These are phyloP conservation scores for Hypomesus transpacificus DNA, from an alignment of 2,113 vertebrate genomes.

Conservation along the genomic window DNA sequence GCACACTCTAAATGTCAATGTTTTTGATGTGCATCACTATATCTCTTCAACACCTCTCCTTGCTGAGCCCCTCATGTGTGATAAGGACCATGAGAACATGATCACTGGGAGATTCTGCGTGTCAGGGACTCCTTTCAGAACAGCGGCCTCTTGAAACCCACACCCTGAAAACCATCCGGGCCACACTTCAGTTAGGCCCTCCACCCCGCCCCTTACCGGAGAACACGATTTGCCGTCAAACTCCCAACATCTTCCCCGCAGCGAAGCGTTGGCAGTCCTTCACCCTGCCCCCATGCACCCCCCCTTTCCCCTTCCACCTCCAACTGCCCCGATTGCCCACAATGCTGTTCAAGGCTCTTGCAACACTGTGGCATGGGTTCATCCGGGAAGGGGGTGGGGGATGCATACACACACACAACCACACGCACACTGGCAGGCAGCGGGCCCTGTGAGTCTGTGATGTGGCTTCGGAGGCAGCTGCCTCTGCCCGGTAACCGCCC, in stretches of 20 bases:
- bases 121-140: conserved; percentile 22
- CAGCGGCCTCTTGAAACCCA: conserved; percentile 10
- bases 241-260: conserved; percentile 27
- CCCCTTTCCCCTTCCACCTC: neutral
- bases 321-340: neutral
- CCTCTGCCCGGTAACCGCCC: neutral
- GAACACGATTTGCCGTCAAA: conserved; percentile 33
- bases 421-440: conserved; percentile 19
- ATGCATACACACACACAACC: neutral
- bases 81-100: neutral
- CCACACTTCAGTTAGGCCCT: conserved; percentile 9
- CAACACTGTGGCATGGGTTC: neutral
- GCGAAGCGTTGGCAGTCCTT: conserved; percentile 17
- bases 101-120: conserved; percentile 7
- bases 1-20: no score
- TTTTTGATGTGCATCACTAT: neutral
- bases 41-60: neutral
- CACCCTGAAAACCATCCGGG: neutral
- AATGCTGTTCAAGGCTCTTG: neutral
- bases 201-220: conserved; percentile 7
- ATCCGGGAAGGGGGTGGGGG: neutral
- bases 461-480: neutral
- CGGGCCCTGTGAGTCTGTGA: conserved; percentile 45
- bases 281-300: conserved; percentile 1
- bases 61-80: conserved; percentile 21